phyloP scores from a whole-genome alignment of 2,888 invertebrate species.

The Torymus aiolomorphi region DNA sequence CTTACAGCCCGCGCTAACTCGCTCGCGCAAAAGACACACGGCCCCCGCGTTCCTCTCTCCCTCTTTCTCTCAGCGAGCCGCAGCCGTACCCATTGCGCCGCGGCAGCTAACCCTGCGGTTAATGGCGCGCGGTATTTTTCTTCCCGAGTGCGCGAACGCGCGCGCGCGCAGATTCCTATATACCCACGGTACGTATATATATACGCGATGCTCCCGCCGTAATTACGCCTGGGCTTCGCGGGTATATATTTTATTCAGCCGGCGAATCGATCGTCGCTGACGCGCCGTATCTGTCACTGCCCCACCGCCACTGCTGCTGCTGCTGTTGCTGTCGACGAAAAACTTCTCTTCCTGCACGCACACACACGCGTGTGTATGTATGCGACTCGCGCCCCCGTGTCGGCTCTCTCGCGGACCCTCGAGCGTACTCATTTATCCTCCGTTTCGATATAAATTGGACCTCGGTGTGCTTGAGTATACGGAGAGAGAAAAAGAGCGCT shows the following conservation, averaged over 20 bases:
- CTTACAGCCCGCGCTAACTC: slow-evolving; percentile 14
- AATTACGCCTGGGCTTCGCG: slow-evolving; percentile 64
- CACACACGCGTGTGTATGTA: too few species aligned
- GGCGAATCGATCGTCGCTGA: slow-evolving; percentile 61
- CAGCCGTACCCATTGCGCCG: not conserved
- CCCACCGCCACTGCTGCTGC: slow-evolving; percentile 13
- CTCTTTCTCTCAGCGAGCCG: too few species aligned
- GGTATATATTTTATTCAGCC: slow-evolving; percentile 64
- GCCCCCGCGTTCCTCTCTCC: too few species aligned
- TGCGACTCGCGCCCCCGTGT: too few species aligned
- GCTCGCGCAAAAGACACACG: slow-evolving; percentile 29
- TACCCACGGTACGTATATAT: too few species aligned
- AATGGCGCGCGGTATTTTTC: slow-evolving; percentile 69
- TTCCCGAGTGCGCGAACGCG: slow-evolving; percentile 38
- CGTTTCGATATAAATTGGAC: slow-evolving; percentile 62
- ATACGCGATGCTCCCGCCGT: slow-evolving; percentile 35
- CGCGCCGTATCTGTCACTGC: slow-evolving; percentile 60
- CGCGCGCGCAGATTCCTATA: too few species aligned
- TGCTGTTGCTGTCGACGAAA: too few species aligned
- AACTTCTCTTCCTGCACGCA: too few species aligned
- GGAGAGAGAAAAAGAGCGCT: not conserved
- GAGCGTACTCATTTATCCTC: slow-evolving; percentile 35
- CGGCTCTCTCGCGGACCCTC: slow-evolving; percentile 15
- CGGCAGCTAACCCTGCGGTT: slow-evolving; percentile 58
- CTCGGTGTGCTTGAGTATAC: not conserved